Evolutionary conservation across 2,113 vertebrate genomes (phyloP).

Genomic region (Syngnathoides biaculeatus): DNA sequence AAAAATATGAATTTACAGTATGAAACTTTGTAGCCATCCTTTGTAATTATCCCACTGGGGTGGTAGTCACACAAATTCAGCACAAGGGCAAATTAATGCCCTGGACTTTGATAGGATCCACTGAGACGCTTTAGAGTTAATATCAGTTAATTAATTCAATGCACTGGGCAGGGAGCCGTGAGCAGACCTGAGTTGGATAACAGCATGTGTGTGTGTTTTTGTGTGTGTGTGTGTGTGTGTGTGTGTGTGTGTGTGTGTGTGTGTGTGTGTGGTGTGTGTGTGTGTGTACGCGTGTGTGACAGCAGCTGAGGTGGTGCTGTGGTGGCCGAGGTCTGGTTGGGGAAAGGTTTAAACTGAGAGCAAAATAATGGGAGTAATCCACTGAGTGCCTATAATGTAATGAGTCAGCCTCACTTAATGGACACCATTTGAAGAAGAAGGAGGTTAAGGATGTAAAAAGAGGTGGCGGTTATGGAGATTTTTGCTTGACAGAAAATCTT

Average conservation of each 20-base stretch:
- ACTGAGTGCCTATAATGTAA: slow-evolving; percentile 72
- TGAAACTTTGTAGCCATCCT: background rate
- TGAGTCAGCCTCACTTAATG: slow-evolving; percentile 66
- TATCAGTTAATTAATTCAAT: slow-evolving; percentile 61
- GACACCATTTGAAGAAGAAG: slow-evolving; percentile 53
- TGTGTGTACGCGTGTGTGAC: slow-evolving; percentile 15
- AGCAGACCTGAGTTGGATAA: slow-evolving; percentile 16
- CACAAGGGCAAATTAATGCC: slow-evolving; percentile 37
- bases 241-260: background rate
- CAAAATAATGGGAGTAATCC: slow-evolving; percentile 61
- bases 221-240: slow-evolving; percentile 1
- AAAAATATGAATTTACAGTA: background rate
- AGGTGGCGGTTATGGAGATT: slow-evolving; percentile 10
- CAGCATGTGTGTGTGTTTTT: background rate
- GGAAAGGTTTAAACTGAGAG: slow-evolving; percentile 50
- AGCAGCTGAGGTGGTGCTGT: slow-evolving; percentile 12
- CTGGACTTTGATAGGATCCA: slow-evolving; percentile 40
- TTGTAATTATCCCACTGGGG: background rate
- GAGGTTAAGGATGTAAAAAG: slow-evolving; percentile 19
- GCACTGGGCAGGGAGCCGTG: slow-evolving; percentile 30
- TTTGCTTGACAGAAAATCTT: slow-evolving; percentile 6
- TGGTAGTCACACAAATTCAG: slow-evolving; percentile 6
- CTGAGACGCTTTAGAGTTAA: slow-evolving; percentile 51
- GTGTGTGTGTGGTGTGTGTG: background rate
- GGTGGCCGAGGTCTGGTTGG: slow-evolving; percentile 4